phyloP scores from a whole-genome alignment of 2,113 vertebrate genomes.

The Neogobius melanostomus region DNA sequence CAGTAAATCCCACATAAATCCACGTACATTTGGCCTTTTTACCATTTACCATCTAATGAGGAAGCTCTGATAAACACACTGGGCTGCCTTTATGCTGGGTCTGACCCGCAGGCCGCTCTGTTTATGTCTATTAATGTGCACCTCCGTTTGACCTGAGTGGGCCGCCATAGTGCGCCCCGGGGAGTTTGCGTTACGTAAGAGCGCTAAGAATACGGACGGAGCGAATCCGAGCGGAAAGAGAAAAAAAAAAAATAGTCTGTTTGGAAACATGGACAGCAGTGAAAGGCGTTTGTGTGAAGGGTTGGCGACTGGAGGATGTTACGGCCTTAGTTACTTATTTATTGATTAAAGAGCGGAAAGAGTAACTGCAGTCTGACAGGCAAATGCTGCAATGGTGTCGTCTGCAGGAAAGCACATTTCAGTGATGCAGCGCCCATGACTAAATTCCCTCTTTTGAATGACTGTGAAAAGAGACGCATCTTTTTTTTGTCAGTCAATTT shows the following conservation, averaged over 20 bases:
- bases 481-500: too few relatives aligned
- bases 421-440: too few relatives aligned
- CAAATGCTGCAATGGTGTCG: too few relatives aligned
- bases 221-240: not conserved
- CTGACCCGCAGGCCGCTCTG: not conserved
- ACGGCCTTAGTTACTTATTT: too few relatives aligned
- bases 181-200: not conserved
- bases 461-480: too few relatives aligned
- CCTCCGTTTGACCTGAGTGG: constrained; percentile 4
- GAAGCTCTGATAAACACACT: not conserved
- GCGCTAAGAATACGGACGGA: not conserved
- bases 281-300: too few relatives aligned
- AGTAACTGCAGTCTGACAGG: too few relatives aligned
- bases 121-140: constrained; percentile 4
- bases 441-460: too few relatives aligned
- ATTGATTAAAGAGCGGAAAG: too few relatives aligned
- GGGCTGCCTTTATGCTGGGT: not conserved
- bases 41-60: not conserved
- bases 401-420: too few relatives aligned
- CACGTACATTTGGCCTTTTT: not conserved
- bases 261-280: not conserved
- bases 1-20: too few relatives aligned
- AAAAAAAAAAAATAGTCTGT: not conserved
- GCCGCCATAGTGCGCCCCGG: not conserved
- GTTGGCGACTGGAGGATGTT: too few relatives aligned